Evolutionary conservation across 2,888 invertebrate species (phyloP).

Genomic region (Rhagium mordax): DNA sequence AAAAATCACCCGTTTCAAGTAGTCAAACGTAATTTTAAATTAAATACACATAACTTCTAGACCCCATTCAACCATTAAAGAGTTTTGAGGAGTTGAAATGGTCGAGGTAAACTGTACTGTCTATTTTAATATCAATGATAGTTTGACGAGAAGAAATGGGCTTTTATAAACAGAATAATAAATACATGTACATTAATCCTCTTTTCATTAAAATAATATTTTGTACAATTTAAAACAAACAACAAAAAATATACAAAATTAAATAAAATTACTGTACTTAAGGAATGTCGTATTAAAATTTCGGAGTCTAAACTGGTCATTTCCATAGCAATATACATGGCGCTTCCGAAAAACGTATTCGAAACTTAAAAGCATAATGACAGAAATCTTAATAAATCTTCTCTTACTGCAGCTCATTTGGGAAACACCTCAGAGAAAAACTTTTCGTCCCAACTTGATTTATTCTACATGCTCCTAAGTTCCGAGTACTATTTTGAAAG

Average conservation of each 20-base stretch:
- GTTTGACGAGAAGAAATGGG: constrained; percentile 33
- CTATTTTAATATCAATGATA: background rate
- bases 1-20: constrained; percentile 19
- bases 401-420: too few species aligned
- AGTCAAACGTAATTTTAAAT: constrained; percentile 16
- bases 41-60: background rate
- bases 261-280: constrained; percentile 52
- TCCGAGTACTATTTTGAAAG: too few species aligned
- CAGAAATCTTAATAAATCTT: too few species aligned
- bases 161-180: constrained; percentile 36
- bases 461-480: too few species aligned
- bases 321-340: background rate
- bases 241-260: constrained; percentile 57
- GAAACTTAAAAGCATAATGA: too few species aligned
- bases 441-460: too few species aligned
- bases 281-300: constrained; percentile 52
- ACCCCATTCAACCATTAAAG: background rate
- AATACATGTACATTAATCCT: constrained; percentile 39
- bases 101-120: background rate
- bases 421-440: too few species aligned
- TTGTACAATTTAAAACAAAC: constrained; percentile 56
- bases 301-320: background rate
- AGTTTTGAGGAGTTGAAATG: background rate
- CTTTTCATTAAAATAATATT: constrained; percentile 45
- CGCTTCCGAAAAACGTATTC: too few species aligned